Base-by-base conservation (phyloP, 2,113 vertebrate genomes). In the Lophius piscatorius region DNA sequence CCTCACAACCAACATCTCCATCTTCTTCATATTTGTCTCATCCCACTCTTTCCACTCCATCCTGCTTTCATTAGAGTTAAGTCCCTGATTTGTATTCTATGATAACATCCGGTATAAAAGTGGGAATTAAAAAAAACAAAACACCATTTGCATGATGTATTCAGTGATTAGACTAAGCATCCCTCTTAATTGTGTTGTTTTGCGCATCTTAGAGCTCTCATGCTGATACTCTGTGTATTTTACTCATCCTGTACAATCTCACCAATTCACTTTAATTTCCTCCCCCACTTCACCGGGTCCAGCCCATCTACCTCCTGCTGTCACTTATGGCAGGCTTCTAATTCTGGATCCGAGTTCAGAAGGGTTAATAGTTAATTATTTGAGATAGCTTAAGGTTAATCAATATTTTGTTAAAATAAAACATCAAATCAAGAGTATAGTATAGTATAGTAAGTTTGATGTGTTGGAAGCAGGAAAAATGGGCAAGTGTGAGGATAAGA, bases 141-240 rank as follows among this genome's bases (percentile, higher is more conserved):
- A 70, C 81, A 83, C 75, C 3, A 90, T 90, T 87, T 89, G 78
- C 86, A 90, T 87, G 80, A 81, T 82, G 77, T 83, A 81, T 89
- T 86, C 62, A 78, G 33, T 81, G 76, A 85, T 88, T 83, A 87
- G 41, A 54, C 63, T 61, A 74, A 78, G 76, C 78, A 69, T 71
- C 44, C 49, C 59, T 81, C 86, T 83, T 89, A 89, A 90, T 88
- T 90, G 85, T 65, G 83, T 91, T 88, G 87, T 88, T 90, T 90
- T 88, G 85, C 88, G 82, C 83, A 75, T 88, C 69, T 70, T 45
- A 73, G 45, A 62, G 56, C 68, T 82, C 67, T 85, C 88, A 84
- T 82, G 83, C 83, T 90, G 87, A 83, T 65, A 83, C 56, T 77
- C 47, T 56, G 68, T 80, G 74, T 73, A 69, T 71, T 41, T 51